These are phyloP conservation scores for Odontothrips loti DNA, from an alignment of 2,888 invertebrate genomes.

Conservation along the genomic window DNA sequence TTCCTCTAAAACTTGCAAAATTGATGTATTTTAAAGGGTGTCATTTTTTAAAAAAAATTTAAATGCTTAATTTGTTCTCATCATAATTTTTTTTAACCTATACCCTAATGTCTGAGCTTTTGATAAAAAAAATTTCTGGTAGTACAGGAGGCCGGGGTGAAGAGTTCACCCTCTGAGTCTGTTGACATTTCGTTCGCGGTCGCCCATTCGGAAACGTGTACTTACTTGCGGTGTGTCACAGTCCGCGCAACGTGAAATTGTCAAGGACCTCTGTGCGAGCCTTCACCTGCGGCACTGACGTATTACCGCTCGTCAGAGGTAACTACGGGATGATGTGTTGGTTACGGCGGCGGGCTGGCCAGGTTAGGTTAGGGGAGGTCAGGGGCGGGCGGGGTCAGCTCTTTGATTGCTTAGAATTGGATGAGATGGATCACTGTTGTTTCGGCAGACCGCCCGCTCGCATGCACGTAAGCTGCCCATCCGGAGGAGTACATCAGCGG, in stretches of 20 bases:
- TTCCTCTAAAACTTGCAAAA: no score
- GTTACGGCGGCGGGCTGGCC: background rate
- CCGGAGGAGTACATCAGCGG: background rate
- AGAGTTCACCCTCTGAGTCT: no score
- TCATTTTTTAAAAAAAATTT: no score
- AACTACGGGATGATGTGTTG: constrained; percentile 14
- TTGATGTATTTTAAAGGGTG: no score
- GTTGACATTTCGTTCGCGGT: no score
- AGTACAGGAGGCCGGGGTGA: no score
- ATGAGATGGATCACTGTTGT: constrained; percentile 10
- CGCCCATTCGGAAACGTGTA: no score
- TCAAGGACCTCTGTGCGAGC: background rate
- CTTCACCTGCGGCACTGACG: background rate
- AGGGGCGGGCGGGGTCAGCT: constrained; percentile 6
- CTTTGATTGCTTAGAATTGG: background rate
- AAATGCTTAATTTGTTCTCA: no score
- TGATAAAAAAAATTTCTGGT: no score
- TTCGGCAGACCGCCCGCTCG: background rate
- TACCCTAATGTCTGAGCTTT: no score
- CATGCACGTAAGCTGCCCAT: background rate
- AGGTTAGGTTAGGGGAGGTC: background rate
- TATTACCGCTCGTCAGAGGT: constrained; percentile 1
- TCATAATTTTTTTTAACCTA: no score
- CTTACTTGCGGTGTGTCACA: no score
- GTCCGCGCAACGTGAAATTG: background rate